phyloP scores from a whole-genome alignment of 2,888 invertebrate species.

The Lochmaea capreae region DNA sequence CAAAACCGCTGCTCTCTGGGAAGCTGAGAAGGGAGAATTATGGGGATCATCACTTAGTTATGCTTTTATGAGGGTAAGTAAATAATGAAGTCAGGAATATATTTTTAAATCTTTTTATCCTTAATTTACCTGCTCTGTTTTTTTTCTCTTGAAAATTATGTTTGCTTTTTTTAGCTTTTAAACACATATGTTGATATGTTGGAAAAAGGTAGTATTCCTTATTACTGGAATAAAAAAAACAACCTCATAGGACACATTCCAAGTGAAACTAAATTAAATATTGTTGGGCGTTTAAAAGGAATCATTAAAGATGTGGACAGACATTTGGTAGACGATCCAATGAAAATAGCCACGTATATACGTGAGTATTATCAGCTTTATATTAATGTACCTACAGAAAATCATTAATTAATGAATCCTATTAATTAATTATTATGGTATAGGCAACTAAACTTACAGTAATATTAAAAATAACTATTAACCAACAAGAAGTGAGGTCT shows the following conservation, averaged over 20 bases:
- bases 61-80: constrained; percentile 54
- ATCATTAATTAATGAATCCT: too few species aligned
- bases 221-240: constrained; percentile 67
- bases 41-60: background rate
- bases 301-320: constrained; percentile 43
- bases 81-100: constrained; percentile 38
- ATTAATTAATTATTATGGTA: too few species aligned
- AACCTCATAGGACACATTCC: constrained; percentile 64
- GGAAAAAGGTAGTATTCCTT: constrained; percentile 59
- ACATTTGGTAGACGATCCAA: constrained; percentile 35
- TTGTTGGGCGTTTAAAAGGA: constrained; percentile 32
- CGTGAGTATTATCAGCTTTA: constrained; percentile 39
- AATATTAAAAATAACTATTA: too few species aligned
- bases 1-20: constrained; percentile 68
- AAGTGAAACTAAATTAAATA: constrained; percentile 35
- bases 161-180: constrained; percentile 64
- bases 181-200: constrained; percentile 62
- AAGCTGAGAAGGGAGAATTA: constrained; percentile 53
- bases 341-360: constrained; percentile 43
- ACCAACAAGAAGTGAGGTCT: too few species aligned
- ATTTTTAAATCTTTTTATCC: too few species aligned
- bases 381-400: too few species aligned
- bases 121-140: too few species aligned
- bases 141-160: background rate
- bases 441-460: too few species aligned